Conservation (phyloP, 2,797 vertebrate species). For the Epinephelus malabaricus region DNA sequence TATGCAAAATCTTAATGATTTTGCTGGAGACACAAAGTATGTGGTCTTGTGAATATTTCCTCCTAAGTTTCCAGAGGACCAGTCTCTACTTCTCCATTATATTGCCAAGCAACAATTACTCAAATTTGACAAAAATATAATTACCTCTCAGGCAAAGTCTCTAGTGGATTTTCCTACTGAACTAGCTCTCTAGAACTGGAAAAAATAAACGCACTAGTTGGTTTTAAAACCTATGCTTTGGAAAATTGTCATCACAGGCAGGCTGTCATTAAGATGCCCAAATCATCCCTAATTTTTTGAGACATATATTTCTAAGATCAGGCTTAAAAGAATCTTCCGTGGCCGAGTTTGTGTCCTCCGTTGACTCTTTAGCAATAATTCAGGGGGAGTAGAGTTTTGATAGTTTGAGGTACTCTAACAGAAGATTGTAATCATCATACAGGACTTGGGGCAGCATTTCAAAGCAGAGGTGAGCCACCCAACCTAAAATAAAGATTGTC, state of each 20-base stretch:
- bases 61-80: conserved; percentile 13
- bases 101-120: conserved; percentile 1
- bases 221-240: neutral
- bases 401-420: conserved; percentile 1
- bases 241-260: neutral
- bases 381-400: neutral
- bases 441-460: neutral
- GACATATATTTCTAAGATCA: neutral
- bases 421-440: conserved; percentile 4
- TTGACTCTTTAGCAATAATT: neutral
- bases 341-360: neutral
- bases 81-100: neutral
- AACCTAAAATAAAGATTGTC: neutral
- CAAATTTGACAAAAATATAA: conserved; percentile 22
- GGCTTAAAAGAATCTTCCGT: neutral
- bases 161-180: conserved; percentile 28
- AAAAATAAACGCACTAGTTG: neutral
- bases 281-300: neutral
- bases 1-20: conserved; percentile 9
- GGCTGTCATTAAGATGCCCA: neutral
- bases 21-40: conserved; percentile 7
- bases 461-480: neutral
- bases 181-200: conserved; percentile 5
- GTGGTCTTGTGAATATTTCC: conserved; percentile 7
- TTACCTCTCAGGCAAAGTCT: neutral